Evolutionary conservation across 1,140 invertebrate genomes (phyloP).

Genomic region (Drosophila nannoptera): DNA sequence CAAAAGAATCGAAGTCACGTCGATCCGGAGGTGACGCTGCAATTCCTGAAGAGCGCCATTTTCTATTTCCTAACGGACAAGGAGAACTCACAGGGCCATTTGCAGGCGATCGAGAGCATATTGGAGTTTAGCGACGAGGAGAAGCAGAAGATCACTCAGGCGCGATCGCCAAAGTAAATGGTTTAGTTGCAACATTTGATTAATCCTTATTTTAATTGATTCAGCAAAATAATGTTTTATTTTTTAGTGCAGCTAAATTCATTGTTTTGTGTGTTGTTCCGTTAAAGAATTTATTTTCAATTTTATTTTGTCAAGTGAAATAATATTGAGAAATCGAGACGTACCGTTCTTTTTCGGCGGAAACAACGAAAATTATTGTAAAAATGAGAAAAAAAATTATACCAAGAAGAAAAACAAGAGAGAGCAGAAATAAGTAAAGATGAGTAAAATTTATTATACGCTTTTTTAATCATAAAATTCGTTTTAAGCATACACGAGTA

Average conservation of each 20-base stretch:
- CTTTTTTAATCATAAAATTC: constrained; percentile 40
- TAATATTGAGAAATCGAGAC: constrained; percentile 67
- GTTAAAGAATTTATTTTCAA: constrained; percentile 59
- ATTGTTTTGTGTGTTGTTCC: constrained; percentile 57
- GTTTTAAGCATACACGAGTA: constrained; percentile 43
- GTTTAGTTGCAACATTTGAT: constrained; percentile 26
- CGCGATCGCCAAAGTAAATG: constrained; percentile 79
- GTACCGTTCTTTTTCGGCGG: constrained; percentile 27
- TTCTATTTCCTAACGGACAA: constrained; percentile 93
- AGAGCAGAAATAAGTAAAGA: too few relatives aligned
- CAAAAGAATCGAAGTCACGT: constrained; percentile 83
- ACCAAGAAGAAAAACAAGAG: not conserved
- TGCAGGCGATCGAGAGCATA: constrained; percentile 92
- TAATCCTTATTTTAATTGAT: constrained; percentile 27
- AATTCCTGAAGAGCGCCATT: constrained; percentile 93
- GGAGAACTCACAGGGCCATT: constrained; percentile 89
- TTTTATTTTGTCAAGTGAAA: constrained; percentile 64
- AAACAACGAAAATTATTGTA: constrained; percentile 19
- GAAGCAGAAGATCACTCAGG: constrained; percentile 86
- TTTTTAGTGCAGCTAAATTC: constrained; percentile 68
- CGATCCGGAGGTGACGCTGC: constrained; percentile 91
- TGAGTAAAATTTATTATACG: constrained; percentile 21
- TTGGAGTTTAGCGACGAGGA: constrained; percentile 88
- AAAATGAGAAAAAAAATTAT: constrained; percentile 38
- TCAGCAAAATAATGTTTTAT: constrained; percentile 64